Evolutionary conservation across 2,113 vertebrate genomes (phyloP), one percentile per base, ranked within the genome.

Genomic region (Microtus montanus): DNA sequence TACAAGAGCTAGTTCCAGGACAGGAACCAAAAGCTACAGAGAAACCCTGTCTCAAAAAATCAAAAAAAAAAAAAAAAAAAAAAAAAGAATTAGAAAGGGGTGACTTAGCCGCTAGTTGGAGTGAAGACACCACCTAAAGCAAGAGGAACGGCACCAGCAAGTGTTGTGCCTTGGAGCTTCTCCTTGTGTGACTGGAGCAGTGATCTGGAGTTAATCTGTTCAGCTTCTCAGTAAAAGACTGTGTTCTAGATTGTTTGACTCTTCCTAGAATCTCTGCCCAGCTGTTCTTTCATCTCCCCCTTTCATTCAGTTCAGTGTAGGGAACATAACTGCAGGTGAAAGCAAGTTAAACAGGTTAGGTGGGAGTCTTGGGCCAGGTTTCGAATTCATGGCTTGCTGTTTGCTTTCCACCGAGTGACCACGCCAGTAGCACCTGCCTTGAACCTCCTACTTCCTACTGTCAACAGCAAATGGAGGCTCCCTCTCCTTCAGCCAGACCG

Each of bases 111-210:
- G 87, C 94, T 82, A 87, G 94, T 41, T 26, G 94, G 90, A 96
- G 93, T 66, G 89, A 93, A 89, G 85, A 87, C 68, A 91, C 78
- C 93, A 38, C 92, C 28, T 83, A 90, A 83, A 92, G 92, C 97
- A 74, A 90, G 95, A 95, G 87, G 78, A 92, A 94, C 80, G 58
- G 2, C 64, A 73, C 94, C 96, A 73, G 75, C 97, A 95, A 93
- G 92, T 95, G 96, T 92, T 91, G 70, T 95, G 89, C 95, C 96
- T 96, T 49, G 91, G 89, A 93, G 92, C 95, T 61, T 79, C 95
- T 73, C 52, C 44, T 85, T 95, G 71, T 94, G 58, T 75, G 78
- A 66, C 93, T 63, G 75, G 35, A 87, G 63, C 97, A 68, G 92
- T 89, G 86, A 85, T 79, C 90, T 73, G 90, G 90, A 85, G 92